Conservation (phyloP, 1,140 invertebrate species). For the Stegodyphus dumicola region DNA sequence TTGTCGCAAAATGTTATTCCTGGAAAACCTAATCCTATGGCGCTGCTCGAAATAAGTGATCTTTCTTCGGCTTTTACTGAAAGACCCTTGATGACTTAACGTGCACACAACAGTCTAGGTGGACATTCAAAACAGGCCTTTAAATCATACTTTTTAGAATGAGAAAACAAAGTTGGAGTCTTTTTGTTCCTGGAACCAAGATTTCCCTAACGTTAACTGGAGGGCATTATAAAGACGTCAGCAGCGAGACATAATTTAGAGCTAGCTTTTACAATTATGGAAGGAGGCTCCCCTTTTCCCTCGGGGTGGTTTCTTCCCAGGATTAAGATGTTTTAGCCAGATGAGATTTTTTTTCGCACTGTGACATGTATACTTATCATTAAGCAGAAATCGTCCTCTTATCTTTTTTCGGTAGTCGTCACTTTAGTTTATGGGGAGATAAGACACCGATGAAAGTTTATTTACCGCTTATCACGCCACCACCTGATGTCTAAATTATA, state of each 20-base stretch:
- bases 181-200: background rate
- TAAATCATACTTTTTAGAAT: too few relatives aligned
- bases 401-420: background rate
- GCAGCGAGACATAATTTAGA: slow-evolving; percentile 18
- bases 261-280: background rate
- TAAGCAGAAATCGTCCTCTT: background rate
- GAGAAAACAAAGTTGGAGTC: too few relatives aligned
- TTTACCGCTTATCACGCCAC: too few relatives aligned
- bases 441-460: background rate
- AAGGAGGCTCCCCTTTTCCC: background rate
- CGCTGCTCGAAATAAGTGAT: background rate
- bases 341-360: background rate
- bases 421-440: background rate
- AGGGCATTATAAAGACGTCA: slow-evolving; percentile 48
- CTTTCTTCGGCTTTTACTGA: background rate
- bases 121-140: too few relatives aligned
- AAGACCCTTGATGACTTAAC: background rate
- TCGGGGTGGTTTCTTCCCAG: slow-evolving; percentile 9
- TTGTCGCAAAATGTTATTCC: too few relatives aligned
- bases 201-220: background rate
- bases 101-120: background rate
- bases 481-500: too few relatives aligned
- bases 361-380: background rate
- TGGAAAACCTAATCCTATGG: too few relatives aligned
- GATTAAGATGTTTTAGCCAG: background rate